Percentiles rank a stretch among this genome's conserved stretches.
Evolutionary conservation across 1,140 invertebrate species (phyloP).

Genomic region (Cyrtorhinus lividipennis): DNA sequence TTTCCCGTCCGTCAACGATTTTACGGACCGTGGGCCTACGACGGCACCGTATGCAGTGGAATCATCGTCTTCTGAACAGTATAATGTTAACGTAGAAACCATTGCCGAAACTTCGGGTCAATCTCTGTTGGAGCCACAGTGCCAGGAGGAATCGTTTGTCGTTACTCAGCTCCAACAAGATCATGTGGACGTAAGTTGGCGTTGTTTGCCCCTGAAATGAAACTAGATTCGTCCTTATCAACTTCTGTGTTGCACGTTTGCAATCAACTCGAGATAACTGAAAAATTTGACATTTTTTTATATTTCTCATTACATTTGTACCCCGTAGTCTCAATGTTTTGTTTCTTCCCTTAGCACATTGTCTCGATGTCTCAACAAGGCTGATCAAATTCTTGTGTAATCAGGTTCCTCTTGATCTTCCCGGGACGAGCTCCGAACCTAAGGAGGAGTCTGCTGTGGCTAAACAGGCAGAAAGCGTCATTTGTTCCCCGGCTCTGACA

Average conservation of each 20-base stretch:
- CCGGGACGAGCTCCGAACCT: not conserved
- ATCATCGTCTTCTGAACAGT: not conserved
- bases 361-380: no score
- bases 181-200: no score
- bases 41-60: not conserved
- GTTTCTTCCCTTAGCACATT: no score
- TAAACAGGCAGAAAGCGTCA: constrained; percentile 14
- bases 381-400: not conserved
- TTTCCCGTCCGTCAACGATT: constrained; percentile 16
- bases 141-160: not conserved
- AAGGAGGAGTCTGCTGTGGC: not conserved
- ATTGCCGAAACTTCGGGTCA: not conserved
- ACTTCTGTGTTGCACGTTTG: no score
- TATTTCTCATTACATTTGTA: no score
- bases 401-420: not conserved
- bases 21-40: not conserved
- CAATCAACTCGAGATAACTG: no score
- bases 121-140: not conserved
- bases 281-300: no score
- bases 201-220: no score
- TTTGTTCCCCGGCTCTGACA: constrained; percentile 7
- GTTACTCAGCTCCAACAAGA: not conserved
- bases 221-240: no score
- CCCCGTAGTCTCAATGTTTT: no score
- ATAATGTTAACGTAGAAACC: not conserved